phyloP scores from a whole-genome alignment of 2,888 invertebrate species.

The Drosophila melanocephala region DNA sequence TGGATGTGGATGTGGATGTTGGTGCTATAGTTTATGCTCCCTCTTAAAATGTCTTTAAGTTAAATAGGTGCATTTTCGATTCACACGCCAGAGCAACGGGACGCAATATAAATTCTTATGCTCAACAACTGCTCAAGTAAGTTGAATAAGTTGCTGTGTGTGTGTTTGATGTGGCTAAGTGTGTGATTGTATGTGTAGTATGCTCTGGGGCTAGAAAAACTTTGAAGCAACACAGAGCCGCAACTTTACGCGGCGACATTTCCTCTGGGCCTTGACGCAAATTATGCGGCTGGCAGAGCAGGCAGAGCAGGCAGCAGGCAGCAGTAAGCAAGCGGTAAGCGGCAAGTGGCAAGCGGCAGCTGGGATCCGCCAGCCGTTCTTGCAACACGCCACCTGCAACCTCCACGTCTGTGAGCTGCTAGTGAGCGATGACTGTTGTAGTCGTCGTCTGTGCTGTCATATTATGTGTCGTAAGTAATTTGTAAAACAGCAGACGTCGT shows the following conservation, averaged over 20 bases:
- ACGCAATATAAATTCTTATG: slow-evolving; percentile 56
- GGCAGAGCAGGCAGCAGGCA: not conserved
- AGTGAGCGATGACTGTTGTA: slow-evolving; percentile 66
- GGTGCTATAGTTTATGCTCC: not conserved
- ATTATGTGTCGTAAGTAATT: slow-evolving; percentile 63
- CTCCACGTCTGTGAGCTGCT: slow-evolving; percentile 1
- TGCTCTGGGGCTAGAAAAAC: slow-evolving; percentile 48
- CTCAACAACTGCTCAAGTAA: slow-evolving; percentile 52
- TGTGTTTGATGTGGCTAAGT: slow-evolving; percentile 12
- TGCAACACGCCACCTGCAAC: not conserved
- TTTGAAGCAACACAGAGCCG: slow-evolving; percentile 58
- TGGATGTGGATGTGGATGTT: not conserved
- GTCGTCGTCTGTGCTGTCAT: slow-evolving; percentile 59
- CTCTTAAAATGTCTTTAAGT: slow-evolving; percentile 59
- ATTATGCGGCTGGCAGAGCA: slow-evolving; percentile 63
- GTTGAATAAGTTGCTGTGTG: slow-evolving; percentile 38
- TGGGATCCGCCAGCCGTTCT: slow-evolving; percentile 12
- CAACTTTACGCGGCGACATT: slow-evolving; percentile 70
- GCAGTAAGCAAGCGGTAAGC: not conserved
- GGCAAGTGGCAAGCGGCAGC: slow-evolving; percentile 13
- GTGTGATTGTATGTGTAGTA: slow-evolving; percentile 14
- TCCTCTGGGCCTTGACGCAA: slow-evolving; percentile 66
- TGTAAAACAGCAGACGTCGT: slow-evolving; percentile 51
- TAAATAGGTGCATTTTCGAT: slow-evolving; percentile 43
- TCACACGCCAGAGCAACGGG: not conserved